These are phyloP conservation scores for Mionectes macconnelli DNA, from an alignment of 2,113 vertebrate genomes.

Conservation along the genomic window DNA sequence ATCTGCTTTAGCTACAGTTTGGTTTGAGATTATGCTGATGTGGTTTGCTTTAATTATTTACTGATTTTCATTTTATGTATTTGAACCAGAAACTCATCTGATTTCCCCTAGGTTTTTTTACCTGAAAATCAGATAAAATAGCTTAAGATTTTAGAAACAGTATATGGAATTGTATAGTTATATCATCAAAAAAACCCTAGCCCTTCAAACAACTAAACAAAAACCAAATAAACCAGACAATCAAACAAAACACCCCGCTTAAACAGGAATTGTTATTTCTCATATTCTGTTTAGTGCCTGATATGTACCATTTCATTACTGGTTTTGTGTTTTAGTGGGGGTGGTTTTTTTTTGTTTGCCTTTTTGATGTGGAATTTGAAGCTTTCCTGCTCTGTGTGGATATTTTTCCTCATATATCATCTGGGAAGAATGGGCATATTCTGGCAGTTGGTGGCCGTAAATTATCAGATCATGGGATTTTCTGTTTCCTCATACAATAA, in stretches of 20 bases:
- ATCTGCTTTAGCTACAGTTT: conserved; percentile 53
- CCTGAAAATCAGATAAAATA: conserved; percentile 14
- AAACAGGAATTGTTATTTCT: not conserved
- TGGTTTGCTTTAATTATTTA: conserved; percentile 62
- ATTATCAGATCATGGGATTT: not conserved
- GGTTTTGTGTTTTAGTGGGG: not conserved
- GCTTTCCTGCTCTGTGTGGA: not conserved
- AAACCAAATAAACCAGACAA: not conserved
- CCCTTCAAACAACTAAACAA: not conserved
- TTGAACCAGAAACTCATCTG: conserved; percentile 24
- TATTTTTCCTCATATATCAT: not conserved
- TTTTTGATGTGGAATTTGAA: not conserved
- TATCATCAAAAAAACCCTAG: fast-evolving
- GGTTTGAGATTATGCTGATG: conserved; percentile 48
- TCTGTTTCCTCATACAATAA: not conserved
- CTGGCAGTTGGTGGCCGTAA: not conserved
- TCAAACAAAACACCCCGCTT: fast-evolving
- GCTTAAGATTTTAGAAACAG: not conserved
- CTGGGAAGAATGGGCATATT: not conserved
- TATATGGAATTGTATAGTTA: not conserved
- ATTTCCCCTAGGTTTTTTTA: conserved; percentile 11
- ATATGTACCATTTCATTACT: not conserved
- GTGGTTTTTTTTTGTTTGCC: not conserved
- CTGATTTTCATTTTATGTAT: conserved; percentile 47
- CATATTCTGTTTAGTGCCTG: not conserved